Evolutionary conservation across 2,113 vertebrate species (phyloP).

Genomic region (Lycocorax pyrrhopterus): DNA sequence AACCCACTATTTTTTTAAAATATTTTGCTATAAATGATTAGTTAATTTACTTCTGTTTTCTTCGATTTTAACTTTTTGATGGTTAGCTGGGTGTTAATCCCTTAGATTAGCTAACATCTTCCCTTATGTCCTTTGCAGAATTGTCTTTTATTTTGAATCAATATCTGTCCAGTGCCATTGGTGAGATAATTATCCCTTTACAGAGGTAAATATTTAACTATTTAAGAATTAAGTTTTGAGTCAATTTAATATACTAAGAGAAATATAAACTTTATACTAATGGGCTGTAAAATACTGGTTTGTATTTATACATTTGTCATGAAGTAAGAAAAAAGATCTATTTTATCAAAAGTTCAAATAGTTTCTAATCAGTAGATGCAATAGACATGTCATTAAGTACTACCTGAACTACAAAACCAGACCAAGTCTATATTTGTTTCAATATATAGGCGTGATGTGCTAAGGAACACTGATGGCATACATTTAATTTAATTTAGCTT

Average conservation of each 20-base stretch:
- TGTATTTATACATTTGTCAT: background rate
- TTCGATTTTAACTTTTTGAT: background rate
- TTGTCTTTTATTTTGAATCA: background rate
- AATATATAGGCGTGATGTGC: background rate
- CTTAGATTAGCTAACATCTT: background rate
- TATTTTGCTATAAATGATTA: background rate
- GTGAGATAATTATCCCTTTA: background rate
- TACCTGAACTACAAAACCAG: background rate
- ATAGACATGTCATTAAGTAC: background rate
- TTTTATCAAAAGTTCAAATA: background rate
- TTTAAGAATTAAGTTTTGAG: background rate
- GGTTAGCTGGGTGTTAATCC: background rate
- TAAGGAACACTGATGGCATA: background rate
- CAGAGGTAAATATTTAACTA: background rate
- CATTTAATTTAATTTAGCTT: accelerated
- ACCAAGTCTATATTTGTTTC: background rate
- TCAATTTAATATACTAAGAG: background rate
- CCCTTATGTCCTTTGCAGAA: background rate
- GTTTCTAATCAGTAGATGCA: background rate
- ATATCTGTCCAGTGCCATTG: background rate
- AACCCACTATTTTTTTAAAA: background rate
- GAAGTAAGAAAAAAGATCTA: background rate
- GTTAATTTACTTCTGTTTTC: background rate
- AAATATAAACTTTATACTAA: background rate
- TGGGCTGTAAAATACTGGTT: background rate